phyloP scores from a whole-genome alignment of 2,888 invertebrate genomes.

The Vesta saturnalis region DNA sequence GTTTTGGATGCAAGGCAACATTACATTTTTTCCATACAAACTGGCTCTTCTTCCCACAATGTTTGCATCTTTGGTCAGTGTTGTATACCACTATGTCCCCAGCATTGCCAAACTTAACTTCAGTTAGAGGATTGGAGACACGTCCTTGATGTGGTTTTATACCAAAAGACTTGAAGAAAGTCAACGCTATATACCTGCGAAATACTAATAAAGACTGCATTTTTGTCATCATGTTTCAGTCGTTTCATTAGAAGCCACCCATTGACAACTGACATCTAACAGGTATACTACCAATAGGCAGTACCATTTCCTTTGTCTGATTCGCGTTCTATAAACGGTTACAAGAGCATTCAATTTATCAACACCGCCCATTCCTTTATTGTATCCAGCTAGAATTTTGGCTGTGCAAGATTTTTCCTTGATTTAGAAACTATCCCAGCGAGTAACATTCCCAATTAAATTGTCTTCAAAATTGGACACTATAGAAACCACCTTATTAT shows the following conservation, averaged over 20 bases:
- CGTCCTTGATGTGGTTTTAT: not conserved
- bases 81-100: not conserved
- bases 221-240: not conserved
- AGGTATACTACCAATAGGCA: slow-evolving; percentile 6
- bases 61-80: not conserved
- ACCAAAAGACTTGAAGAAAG: not conserved
- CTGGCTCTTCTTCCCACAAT: not conserved
- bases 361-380: no score
- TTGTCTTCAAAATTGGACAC: not conserved
- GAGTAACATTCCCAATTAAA: not conserved
- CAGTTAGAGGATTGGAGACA: no score
- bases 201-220: not conserved
- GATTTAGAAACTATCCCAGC: no score
- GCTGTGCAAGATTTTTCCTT: slow-evolving; percentile 8
- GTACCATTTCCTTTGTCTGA: no score
- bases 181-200: not conserved
- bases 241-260: no score
- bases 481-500: slow-evolving; percentile 5
- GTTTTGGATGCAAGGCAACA: no score
- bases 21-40: not conserved
- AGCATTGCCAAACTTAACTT: no score
- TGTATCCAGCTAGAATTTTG: slow-evolving; percentile 19
- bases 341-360: no score
- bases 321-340: no score
- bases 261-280: slow-evolving; percentile 25